These are phyloP conservation scores for Arnoldichthys spilopterus DNA, from an alignment of 2,797 vertebrate species.

Conservation along the genomic window DNA sequence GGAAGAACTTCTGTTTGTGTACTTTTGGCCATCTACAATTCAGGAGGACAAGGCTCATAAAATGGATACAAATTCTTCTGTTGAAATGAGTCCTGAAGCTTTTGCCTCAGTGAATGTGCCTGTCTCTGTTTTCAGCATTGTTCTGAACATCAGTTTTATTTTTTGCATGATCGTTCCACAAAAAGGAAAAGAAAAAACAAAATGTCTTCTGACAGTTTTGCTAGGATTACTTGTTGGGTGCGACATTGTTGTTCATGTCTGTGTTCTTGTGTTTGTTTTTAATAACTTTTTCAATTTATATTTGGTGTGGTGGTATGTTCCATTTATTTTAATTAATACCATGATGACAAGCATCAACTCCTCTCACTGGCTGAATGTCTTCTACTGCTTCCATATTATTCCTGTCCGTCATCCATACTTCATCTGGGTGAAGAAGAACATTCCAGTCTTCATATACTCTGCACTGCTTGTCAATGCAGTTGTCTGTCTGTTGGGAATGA, in stretches of 20 bases:
- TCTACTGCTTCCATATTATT: constrained; percentile 65
- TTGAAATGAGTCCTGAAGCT: not conserved
- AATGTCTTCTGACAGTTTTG: constrained; percentile 61
- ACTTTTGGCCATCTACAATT: not conserved
- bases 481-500: not conserved
- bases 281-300: not conserved
- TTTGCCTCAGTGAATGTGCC: constrained; percentile 44
- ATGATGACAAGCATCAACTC: constrained; percentile 43
- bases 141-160: constrained; percentile 60
- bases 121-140: constrained; percentile 29
- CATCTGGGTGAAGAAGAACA: constrained; percentile 64
- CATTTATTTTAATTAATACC: not conserved
- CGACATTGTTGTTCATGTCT: constrained; percentile 27
- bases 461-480: constrained; percentile 32
- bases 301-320: not conserved
- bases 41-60: not conserved
- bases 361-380: constrained; percentile 63
- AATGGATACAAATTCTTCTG: not conserved
- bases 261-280: not conserved
- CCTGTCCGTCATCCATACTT: constrained; percentile 40
- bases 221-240: constrained; percentile 52
- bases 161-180: constrained; percentile 55
- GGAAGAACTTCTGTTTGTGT: not conserved
- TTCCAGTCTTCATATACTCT: constrained; percentile 49
- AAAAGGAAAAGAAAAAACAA: constrained; percentile 35